Conservation (phyloP, 2,113 vertebrate genomes). For the Lates calcarifer region DNA sequence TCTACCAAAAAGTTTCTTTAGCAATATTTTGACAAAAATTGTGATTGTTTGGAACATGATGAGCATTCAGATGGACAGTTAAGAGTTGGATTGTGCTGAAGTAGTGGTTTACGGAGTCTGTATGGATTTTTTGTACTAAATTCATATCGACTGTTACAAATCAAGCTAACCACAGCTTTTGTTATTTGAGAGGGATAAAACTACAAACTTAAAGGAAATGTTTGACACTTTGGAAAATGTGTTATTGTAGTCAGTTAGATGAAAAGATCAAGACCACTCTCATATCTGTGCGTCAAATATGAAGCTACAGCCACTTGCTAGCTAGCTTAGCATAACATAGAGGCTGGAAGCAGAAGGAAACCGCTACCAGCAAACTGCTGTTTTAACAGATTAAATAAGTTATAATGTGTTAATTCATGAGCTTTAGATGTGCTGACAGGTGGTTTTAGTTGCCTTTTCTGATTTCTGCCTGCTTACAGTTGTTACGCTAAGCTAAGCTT, state of each 20-base stretch:
- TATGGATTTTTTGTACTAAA: neutral
- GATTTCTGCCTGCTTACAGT: neutral
- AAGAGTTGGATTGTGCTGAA: neutral
- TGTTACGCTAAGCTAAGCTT: neutral
- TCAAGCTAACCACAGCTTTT: slow-evolving; percentile 22
- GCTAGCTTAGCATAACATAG: slow-evolving; percentile 9
- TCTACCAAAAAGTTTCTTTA: slow-evolving; percentile 4
- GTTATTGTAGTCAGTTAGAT: neutral
- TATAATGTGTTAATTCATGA: neutral
- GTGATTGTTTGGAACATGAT: slow-evolving; percentile 21
- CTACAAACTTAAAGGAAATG: neutral
- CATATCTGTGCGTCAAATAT: neutral
- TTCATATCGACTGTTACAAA: neutral
- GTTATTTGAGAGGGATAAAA: neutral
- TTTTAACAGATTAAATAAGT: neutral
- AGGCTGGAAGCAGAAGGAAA: neutral
- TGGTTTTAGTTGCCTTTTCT: neutral
- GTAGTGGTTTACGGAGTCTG: neutral
- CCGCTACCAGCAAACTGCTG: neutral
- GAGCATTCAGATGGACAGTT: neutral
- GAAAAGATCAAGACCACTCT: neutral
- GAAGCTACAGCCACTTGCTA: neutral
- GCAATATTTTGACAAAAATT: slow-evolving; percentile 7
- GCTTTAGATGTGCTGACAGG: neutral
- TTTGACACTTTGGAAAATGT: neutral